These are phyloP conservation scores for Numenius arquata DNA, from an alignment of 2,113 vertebrate species.

Conservation along the genomic window DNA sequence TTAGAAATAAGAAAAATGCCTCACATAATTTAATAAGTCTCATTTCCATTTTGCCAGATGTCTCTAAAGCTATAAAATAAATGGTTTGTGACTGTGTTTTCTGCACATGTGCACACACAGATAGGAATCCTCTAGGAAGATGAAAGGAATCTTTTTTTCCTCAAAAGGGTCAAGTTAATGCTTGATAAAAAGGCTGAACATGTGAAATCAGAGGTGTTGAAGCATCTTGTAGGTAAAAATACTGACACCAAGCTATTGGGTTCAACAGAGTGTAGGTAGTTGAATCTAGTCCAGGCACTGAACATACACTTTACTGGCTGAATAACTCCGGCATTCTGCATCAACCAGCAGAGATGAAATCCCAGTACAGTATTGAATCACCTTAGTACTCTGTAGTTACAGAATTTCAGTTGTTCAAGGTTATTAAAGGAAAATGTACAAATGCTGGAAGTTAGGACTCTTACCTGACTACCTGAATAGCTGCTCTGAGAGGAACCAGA, in stretches of 20 bases:
- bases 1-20: neutral
- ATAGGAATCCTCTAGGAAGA: neutral
- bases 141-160: neutral
- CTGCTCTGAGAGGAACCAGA: neutral
- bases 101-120: neutral
- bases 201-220: neutral
- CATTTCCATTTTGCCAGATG: neutral
- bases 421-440: neutral
- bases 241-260: neutral
- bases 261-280: neutral
- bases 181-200: neutral
- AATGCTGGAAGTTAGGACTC: neutral
- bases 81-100: neutral
- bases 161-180: neutral
- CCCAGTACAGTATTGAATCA: neutral
- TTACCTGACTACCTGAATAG: constrained; percentile 29
- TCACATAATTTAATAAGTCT: neutral
- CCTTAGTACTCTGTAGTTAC: neutral
- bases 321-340: neutral
- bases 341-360: neutral
- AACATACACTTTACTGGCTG: neutral
- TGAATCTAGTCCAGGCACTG: neutral
- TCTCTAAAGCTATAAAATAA: neutral
- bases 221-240: neutral
- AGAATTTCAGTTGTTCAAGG: neutral